Conservation (phyloP, 2,888 invertebrate species). For the Balanococcus diminutus region DNA sequence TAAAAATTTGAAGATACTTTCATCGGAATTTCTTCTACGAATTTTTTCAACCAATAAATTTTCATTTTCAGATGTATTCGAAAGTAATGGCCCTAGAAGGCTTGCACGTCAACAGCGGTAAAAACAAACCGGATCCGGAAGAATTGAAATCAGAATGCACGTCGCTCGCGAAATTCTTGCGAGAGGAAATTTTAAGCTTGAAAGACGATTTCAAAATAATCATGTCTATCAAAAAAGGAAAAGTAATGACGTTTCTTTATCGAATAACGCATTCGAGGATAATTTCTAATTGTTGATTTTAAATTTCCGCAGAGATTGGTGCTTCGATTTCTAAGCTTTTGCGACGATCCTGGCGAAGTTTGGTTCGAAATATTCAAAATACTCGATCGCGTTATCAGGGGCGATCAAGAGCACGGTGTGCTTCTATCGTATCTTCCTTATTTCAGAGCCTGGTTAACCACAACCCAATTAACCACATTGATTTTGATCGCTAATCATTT, state of each 20-base stretch:
- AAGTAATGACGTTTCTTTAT: slow-evolving; percentile 68
- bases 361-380: slow-evolving; percentile 70
- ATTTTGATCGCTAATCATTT: slow-evolving; percentile 42
- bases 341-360: slow-evolving; percentile 64
- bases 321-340: slow-evolving; percentile 70
- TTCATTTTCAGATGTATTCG: slow-evolving; percentile 42
- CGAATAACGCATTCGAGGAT: too few species aligned
- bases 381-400: slow-evolving; percentile 66
- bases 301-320: slow-evolving; percentile 67
- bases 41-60: background rate
- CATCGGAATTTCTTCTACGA: background rate
- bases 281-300: background rate
- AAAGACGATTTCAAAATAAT: slow-evolving; percentile 75
- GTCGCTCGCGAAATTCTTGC: background rate
- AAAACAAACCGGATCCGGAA: slow-evolving; percentile 45
- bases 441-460: slow-evolving; percentile 66
- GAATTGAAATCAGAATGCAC: slow-evolving; percentile 22
- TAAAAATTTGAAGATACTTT: background rate
- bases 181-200: slow-evolving; percentile 40
- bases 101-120: slow-evolving; percentile 33
- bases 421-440: slow-evolving; percentile 67
- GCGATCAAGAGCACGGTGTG: slow-evolving; percentile 65
- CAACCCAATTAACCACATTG: slow-evolving; percentile 22
- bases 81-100: slow-evolving; percentile 45
- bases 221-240: slow-evolving; percentile 81